Conservation (phyloP, 2,113 vertebrate species). For the Terrapene triunguis region DNA sequence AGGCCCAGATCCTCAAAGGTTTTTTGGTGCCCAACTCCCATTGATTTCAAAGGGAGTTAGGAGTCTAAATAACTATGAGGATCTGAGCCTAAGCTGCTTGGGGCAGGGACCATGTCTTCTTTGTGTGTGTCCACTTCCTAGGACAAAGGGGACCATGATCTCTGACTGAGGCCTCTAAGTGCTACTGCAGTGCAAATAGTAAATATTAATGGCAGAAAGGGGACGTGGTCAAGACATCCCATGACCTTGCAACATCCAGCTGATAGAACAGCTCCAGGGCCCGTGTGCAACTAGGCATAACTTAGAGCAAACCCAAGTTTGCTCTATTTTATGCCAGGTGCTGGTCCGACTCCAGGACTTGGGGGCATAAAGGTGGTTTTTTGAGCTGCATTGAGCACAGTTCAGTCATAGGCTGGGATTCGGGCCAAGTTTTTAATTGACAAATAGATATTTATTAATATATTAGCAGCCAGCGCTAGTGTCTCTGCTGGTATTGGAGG, state of each 20-base stretch:
- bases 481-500: constrained; percentile 39
- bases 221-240: not conserved
- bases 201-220: not conserved
- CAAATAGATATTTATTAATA: not conserved
- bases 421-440: not conserved
- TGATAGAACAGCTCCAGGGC: not conserved
- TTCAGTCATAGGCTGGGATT: not conserved
- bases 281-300: not conserved
- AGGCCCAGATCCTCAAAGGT: too few relatives aligned
- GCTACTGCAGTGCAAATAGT: constrained; percentile 8
- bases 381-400: not conserved
- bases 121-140: not conserved
- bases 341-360: not conserved
- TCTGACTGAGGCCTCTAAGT: constrained; percentile 25
- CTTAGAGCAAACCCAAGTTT: not conserved
- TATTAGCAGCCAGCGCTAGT: not conserved
- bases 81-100: not conserved
- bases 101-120: not conserved
- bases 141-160: not conserved
- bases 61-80: too few relatives aligned
- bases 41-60: not conserved
- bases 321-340: not conserved
- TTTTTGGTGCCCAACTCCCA: too few relatives aligned
- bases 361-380: not conserved
- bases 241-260: not conserved